Base-by-base conservation (phyloP, 2,888 invertebrate genomes). In the Camptogramma bilineatum region DNA sequence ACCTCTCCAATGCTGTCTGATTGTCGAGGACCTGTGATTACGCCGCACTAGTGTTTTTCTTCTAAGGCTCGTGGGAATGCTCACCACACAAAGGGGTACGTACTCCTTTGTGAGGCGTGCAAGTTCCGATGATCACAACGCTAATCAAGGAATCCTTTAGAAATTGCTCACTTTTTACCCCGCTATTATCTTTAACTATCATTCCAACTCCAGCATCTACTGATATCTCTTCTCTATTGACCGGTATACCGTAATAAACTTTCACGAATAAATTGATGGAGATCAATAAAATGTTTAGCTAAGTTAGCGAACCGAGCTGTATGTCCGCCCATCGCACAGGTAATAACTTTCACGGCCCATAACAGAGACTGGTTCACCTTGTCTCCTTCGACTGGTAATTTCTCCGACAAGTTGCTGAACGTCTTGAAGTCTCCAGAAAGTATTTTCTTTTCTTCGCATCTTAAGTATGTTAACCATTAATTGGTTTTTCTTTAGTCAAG, bases 371-470 rank as follows among this genome's bases (percentile, higher is more conserved):
- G 74, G 88, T 81, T 88, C 81, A 85, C 87, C 90, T 88, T 88
- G 87, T 81, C 76, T 77, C 74, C 76, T 76, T 74, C 72, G 75
- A 82, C 85, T 67, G 80, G 86, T 85, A 87, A 87, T 91, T 91
- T 91, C 91, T 86, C 90, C 79, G 59, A 69, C 73, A 75, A 76
- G 70, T 76, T 76, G 83, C 85, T 83, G 81, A 82, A 83, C 79
- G 78, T 3, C 44, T 79, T 77, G 76, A 80, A 75, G 78, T 85
- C 84, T 86, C 84, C 78, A 78, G 80, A 13, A 39, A 39, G 78
- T 80, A 85, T 87, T 92, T 89, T 91, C 89, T 91, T 91, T 90
- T 91, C 90, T 85, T 86, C 76, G 79, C 86, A 85, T 82, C 75
- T 78, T 79, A 88, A 82, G 86, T 91, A 83, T 89, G 91, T 82